Evolutionary conservation across 1,140 invertebrate genomes (phyloP).

Genomic region (Ips typographus): DNA sequence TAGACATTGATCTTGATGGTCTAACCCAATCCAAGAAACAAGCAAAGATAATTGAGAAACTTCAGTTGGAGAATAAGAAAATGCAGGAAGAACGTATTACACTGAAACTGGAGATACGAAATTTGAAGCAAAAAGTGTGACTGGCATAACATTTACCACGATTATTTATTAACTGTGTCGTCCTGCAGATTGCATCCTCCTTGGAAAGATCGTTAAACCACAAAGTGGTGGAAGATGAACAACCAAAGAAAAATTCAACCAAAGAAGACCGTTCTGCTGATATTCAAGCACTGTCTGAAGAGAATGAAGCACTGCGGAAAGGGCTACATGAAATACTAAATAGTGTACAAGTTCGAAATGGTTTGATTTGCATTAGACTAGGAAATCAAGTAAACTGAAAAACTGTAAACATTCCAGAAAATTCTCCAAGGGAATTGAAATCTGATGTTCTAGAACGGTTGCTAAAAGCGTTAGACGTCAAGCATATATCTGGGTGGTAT

Average conservation of each 20-base stretch:
- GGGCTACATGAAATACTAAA: slow-evolving; percentile 69
- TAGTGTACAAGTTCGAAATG: slow-evolving; percentile 61
- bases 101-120: slow-evolving; percentile 53
- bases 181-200: not conserved
- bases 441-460: slow-evolving; percentile 62
- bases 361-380: slow-evolving; percentile 43
- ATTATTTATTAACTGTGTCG: not conserved
- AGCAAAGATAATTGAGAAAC: slow-evolving; percentile 19
- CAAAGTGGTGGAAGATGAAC: not conserved
- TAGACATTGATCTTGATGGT: slow-evolving; percentile 11
- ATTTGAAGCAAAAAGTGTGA: slow-evolving; percentile 43
- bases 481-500: slow-evolving; percentile 73
- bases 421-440: slow-evolving; percentile 45
- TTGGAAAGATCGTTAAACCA: no score
- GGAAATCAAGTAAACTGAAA: not conserved
- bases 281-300: slow-evolving; percentile 60
- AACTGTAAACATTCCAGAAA: slow-evolving; percentile 31
- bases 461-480: slow-evolving; percentile 64
- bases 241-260: not conserved
- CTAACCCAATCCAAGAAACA: slow-evolving; percentile 7
- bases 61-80: not conserved
- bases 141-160: no score
- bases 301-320: slow-evolving; percentile 71
- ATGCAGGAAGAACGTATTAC: slow-evolving; percentile 55
- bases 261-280: slow-evolving; percentile 16